phyloP scores from a whole-genome alignment of 2,888 invertebrate genomes.

The Theretra japonica region DNA sequence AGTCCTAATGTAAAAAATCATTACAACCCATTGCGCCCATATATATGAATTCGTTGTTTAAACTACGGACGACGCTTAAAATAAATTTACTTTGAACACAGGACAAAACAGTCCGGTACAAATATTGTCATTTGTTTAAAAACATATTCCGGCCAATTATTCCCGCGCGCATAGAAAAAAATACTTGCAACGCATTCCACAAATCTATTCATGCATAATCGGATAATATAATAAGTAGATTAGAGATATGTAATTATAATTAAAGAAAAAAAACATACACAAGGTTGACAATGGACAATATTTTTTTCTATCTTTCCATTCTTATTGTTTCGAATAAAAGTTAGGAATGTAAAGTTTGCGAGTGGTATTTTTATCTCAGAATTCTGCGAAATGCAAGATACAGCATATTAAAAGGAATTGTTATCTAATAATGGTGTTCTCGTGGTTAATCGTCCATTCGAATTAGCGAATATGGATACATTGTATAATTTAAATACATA shows the following conservation, averaged over 20 bases:
- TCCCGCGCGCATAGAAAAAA: conserved; percentile 9
- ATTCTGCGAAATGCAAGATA: too few relatives aligned
- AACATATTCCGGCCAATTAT: conserved; percentile 8
- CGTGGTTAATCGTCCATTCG: too few relatives aligned
- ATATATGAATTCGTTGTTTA: conserved; percentile 72
- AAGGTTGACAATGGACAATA: too few relatives aligned
- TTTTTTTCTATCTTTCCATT: too few relatives aligned
- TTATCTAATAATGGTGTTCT: too few relatives aligned
- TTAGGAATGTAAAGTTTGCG: too few relatives aligned
- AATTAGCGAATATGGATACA: too few relatives aligned
- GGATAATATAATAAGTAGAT: conserved; percentile 46
- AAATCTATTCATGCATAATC: conserved; percentile 34
- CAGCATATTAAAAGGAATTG: too few relatives aligned
- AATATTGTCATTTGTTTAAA: conserved; percentile 36
- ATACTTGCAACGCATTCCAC: background rate
- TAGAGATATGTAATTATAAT: conserved; percentile 56
- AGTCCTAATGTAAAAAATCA: conserved; percentile 59
- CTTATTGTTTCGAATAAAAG: too few relatives aligned
- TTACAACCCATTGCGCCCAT: conserved; percentile 73
- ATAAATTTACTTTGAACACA: conserved; percentile 70
- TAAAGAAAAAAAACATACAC: conserved; percentile 33
- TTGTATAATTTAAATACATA: too few relatives aligned
- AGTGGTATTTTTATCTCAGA: too few relatives aligned
- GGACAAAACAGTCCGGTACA: conserved; percentile 47
- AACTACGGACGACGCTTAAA: conserved; percentile 69